phyloP scores from a whole-genome alignment of 1,140 invertebrate genomes.

The Drosophila dunni region DNA sequence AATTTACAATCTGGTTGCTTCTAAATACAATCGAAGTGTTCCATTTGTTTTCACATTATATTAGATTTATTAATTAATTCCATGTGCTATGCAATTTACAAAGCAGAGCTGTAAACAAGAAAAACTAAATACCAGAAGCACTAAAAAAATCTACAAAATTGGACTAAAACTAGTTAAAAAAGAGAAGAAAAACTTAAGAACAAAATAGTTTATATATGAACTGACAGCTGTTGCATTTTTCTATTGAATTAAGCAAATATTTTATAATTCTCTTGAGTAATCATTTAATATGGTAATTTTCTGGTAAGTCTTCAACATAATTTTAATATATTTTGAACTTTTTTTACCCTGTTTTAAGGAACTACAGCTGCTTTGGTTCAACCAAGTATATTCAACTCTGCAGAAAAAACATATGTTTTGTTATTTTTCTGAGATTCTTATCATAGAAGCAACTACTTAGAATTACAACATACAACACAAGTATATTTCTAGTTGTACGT shows the following conservation, averaged over 20 bases:
- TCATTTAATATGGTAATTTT: no score
- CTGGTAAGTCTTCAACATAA: no score
- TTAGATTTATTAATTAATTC: conserved; percentile 81
- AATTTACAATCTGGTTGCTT: conserved; percentile 44
- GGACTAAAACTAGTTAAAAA: background rate
- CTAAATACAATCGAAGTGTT: conserved; percentile 68
- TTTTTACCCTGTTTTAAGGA: no score
- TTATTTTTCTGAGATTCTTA: background rate
- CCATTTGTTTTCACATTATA: conserved; percentile 64
- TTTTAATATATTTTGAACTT: background rate
- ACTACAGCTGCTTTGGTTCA: background rate
- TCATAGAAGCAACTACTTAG: conserved; percentile 25
- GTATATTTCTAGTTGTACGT: conserved; percentile 18
- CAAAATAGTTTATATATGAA: no score
- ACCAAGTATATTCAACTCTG: conserved; percentile 7
- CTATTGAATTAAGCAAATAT: no score
- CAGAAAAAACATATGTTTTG: background rate
- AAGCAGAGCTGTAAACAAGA: background rate
- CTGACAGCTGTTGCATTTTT: no score
- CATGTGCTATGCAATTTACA: conserved; percentile 19
- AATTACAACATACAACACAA: conserved; percentile 10
- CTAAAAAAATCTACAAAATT: background rate
- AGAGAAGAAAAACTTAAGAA: background rate
- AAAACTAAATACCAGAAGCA: background rate
- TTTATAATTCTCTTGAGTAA: no score